Evolutionary conservation across 2,113 vertebrate species (phyloP).

Genomic region (Sinocyclocheilus rhinocerous): DNA sequence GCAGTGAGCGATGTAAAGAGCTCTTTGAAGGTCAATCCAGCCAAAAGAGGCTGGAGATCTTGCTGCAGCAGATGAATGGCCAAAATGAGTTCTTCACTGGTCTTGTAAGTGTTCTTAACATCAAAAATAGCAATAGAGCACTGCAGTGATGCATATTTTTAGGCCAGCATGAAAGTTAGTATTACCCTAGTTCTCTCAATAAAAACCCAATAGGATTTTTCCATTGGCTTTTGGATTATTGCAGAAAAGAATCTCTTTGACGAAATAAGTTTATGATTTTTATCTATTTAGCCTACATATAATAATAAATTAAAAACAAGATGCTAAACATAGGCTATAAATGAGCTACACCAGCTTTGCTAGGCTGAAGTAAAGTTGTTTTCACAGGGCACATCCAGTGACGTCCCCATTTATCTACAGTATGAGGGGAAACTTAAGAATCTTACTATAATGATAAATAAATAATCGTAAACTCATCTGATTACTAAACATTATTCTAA

Average conservation of each 20-base stretch:
- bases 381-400: too few species aligned
- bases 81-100: slow-evolving; percentile 66
- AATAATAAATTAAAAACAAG: not conserved
- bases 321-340: not conserved
- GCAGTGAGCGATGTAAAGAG: slow-evolving; percentile 62
- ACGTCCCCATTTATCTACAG: too few species aligned
- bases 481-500: not conserved
- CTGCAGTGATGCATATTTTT: not conserved
- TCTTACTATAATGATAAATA: slow-evolving; percentile 51
- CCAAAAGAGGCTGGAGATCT: slow-evolving; percentile 71
- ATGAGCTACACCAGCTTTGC: too few species aligned
- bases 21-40: slow-evolving; percentile 74
- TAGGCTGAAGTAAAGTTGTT: too few species aligned
- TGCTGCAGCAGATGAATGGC: slow-evolving; percentile 74
- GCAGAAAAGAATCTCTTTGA: too few species aligned
- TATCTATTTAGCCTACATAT: not conserved
- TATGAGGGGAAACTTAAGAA: too few species aligned
- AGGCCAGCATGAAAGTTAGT: not conserved
- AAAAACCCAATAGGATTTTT: too few species aligned
- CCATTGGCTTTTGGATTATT: too few species aligned
- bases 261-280: too few species aligned
- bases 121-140: not conserved
- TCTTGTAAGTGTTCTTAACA: slow-evolving; percentile 62
- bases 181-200: too few species aligned
- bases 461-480: slow-evolving; percentile 58